A percentile compares a stretch with the other conserved stretches of the same genome.
phyloP scores from a whole-genome alignment of 2,113 vertebrate species.

The Forbesichthys agassizii region DNA sequence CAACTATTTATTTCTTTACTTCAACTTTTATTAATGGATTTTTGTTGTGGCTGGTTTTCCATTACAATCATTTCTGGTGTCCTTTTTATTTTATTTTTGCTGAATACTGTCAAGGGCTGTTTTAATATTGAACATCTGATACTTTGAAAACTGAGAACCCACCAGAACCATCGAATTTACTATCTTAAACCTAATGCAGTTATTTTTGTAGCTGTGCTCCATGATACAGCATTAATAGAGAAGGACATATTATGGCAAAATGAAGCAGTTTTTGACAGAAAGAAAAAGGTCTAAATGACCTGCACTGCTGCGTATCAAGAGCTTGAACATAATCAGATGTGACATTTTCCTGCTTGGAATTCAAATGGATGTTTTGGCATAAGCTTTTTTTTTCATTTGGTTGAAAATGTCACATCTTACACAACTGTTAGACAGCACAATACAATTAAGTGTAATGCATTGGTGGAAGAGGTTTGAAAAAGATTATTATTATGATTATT shows the following conservation, averaged over 20 bases:
- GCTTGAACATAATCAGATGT: too few relatives aligned
- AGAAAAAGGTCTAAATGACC: background rate
- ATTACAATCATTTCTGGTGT: constrained; percentile 26
- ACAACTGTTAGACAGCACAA: too few relatives aligned
- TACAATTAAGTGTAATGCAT: too few relatives aligned
- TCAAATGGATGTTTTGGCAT: too few relatives aligned
- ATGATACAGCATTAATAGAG: background rate
- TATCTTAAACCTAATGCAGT: background rate
- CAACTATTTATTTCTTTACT: too few relatives aligned
- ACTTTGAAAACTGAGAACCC: background rate
- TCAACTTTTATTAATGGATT: background rate
- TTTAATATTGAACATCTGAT: background rate
- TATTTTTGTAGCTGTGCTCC: background rate
- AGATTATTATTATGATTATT: too few relatives aligned
- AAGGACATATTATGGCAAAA: background rate
- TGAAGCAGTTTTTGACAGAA: constrained; percentile 12
- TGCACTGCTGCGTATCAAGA: constrained; percentile 22
- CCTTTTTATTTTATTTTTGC: constrained; percentile 6
- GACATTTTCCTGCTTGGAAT: too few relatives aligned
- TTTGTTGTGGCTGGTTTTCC: constrained; percentile 13
- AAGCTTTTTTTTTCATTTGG: too few relatives aligned
- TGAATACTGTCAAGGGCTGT: background rate
- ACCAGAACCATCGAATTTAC: background rate
- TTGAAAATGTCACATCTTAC: too few relatives aligned
- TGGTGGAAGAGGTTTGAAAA: too few relatives aligned